Evolutionary conservation across 2,113 vertebrate species (phyloP), one percentile per base, ranked within the genome.

Genomic region (Triplophysa siluroides): DNA sequence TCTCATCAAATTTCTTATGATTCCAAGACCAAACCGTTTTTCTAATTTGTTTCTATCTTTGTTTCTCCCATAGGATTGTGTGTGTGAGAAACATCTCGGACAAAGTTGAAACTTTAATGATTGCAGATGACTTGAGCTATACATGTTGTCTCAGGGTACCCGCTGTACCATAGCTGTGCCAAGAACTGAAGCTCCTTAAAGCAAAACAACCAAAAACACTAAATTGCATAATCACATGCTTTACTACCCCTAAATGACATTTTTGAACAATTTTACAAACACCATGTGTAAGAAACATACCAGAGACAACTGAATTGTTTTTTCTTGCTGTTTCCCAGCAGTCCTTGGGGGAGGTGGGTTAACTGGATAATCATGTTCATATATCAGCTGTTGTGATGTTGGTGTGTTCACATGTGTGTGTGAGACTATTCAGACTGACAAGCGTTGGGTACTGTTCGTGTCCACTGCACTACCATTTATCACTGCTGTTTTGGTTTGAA

Each of bases 291-390:
- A 76, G 62, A 76, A 52, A 47, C 52, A 60, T 73, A 52, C 33
- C 7, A 41, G 50, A 33, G 69, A 56, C 54, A 8, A 21, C 18
- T n/a, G 26, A 71, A 38, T 1, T 9, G 71, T 73, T 74, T 11
- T 61, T 38, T 45, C n/a, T 21, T 38, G 18, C 26, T 6, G 62
- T 54, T 76, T 76, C 61, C 60, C 74, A 76, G 43, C 12, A 23
- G 24, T 47, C 74, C 50, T 63, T 29, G 14, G 74, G 60, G 60
- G 12, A 6, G 9, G 14, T 54, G 14, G 3, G 63, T 65, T 76
- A 11, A 52, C 74, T 76, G 61, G 18, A 62, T 65, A 65, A 76
- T 21, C 43, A 29, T 76, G 74, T 26, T 19, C 73, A 76, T 76
- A 47, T 76, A 63, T 76, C 73, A 50, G 60, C 26, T 21, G 14